Evolutionary conservation across 2,797 vertebrate species (phyloP), one percentile per base, ranked within the genome.

Genomic region (Lithobates pipiens): DNA sequence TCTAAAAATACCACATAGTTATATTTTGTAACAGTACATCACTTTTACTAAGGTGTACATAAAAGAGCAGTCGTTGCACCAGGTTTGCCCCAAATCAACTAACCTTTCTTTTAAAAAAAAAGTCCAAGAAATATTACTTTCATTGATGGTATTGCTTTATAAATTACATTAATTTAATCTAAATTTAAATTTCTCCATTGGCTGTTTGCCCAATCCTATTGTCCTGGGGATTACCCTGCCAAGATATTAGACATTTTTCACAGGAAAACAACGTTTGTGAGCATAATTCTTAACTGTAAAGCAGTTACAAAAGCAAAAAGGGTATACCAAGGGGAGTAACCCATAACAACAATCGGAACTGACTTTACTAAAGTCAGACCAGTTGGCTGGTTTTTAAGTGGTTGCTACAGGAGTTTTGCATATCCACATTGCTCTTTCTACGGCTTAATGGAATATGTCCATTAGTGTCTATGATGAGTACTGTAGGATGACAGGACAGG

Each of bases 41-140:
- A 27, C 50, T 73, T 46, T 16, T 32, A 72, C 10, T 27, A 81
- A 63, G 36, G 70, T 82, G 80, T 70, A 74, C 36, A 80, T 23
- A 5, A 50, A 11, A 80, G 18, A 36, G 15, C 42, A 15, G 72
- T 8, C 4, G 42, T 42, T 42, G 34, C 23, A 77, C 21, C 29
- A 71, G 27, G 21, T 57, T n/a, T 63, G 11, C 25, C 34, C 63
- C 34, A 72, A 71, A 42, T 36, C 36, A 61, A 21, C 8, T 1
- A 61, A 61, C 21, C 21, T 23, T 23, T 23, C n/a, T 8, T 61
- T 8, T n/a, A 8, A 61, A 61, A 23, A 5, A 61, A 61, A 18
- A 39, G 1, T 54, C 18, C 54, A 61, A 61, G 5, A 23, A 61
- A 61, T 57, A 18, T 18, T 18, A 57, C 5, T 57, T 57, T 57